phyloP scores from a whole-genome alignment of 1,140 invertebrate species.

The Drosophila athabasca region DNA sequence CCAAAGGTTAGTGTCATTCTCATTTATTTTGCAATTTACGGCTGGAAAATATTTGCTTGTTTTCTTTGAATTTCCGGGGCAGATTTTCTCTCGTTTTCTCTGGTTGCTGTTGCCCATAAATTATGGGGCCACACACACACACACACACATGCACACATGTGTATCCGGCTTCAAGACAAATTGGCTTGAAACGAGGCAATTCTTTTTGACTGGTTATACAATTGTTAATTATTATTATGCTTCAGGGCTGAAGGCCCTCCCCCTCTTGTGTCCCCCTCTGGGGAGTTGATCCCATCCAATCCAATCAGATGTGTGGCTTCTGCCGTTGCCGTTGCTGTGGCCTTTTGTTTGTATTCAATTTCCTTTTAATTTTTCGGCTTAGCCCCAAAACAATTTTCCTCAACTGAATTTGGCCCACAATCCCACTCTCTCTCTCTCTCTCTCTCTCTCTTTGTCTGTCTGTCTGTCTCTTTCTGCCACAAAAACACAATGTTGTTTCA shows the following conservation, averaged over 20 bases:
- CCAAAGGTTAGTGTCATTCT: constrained; percentile 30
- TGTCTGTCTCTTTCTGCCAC: background rate
- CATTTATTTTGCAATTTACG: constrained; percentile 72
- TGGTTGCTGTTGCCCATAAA: constrained; percentile 40
- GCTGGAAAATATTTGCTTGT: constrained; percentile 63
- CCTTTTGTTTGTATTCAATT: constrained; percentile 70
- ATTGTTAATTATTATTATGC: constrained; percentile 45
- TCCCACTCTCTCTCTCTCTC: no score
- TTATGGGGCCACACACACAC: constrained; percentile 37
- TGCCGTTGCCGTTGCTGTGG: background rate
- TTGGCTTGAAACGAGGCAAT: constrained; percentile 28
- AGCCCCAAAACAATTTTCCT: constrained; percentile 39
- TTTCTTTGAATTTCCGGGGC: constrained; percentile 75
- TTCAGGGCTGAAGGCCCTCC: background rate
- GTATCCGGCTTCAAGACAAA: constrained; percentile 49
- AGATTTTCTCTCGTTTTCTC: constrained; percentile 40
- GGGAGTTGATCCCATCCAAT: constrained; percentile 13
- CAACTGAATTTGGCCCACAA: no score
- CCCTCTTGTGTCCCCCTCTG: background rate
- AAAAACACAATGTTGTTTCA: constrained; percentile 1
- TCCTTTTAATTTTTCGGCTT: constrained; percentile 57
- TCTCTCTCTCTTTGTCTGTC: no score
- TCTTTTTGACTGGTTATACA: background rate
- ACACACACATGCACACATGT: background rate
- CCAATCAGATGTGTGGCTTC: constrained; percentile 25